Evolutionary conservation across 2,888 invertebrate species (phyloP).

Genomic region (Melipona beecheii): DNA sequence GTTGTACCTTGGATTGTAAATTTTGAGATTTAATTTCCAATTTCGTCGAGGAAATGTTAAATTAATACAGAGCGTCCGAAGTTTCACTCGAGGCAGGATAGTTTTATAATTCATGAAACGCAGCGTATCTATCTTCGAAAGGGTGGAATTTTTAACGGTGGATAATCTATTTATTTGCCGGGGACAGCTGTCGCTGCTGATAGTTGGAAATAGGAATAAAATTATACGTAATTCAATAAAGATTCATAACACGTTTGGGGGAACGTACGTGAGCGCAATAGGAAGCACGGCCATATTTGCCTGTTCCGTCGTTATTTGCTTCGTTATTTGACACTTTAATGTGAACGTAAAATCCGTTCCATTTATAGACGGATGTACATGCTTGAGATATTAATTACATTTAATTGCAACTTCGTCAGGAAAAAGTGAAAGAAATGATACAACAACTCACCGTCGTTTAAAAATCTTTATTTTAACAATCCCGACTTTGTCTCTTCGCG

Average conservation of each 20-base stretch:
- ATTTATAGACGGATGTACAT: too few relatives aligned
- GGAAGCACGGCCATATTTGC: not conserved
- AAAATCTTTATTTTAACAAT: too few relatives aligned
- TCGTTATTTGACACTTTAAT: not conserved
- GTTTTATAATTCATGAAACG: not conserved
- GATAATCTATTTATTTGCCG: not conserved
- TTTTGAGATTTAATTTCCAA: too few relatives aligned
- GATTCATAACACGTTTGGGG: constrained; percentile 9
- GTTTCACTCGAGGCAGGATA: too few relatives aligned
- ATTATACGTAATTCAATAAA: not conserved
- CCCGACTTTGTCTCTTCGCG: too few relatives aligned
- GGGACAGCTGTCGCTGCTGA: not conserved
- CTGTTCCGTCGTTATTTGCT: not conserved
- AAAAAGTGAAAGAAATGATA: too few relatives aligned
- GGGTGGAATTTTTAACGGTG: not conserved
- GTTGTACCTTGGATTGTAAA: too few relatives aligned
- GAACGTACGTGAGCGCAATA: not conserved
- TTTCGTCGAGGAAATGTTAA: too few relatives aligned
- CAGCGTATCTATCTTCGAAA: not conserved
- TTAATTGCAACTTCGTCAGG: too few relatives aligned
- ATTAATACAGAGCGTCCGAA: too few relatives aligned
- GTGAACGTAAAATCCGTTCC: not conserved
- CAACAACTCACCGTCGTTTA: too few relatives aligned
- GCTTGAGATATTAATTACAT: too few relatives aligned
- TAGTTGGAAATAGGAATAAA: not conserved